A percentile compares a stretch with the other conserved stretches of the same genome.
phyloP scores from a whole-genome alignment of 2,113 vertebrate species.

The Azemiops feae region DNA sequence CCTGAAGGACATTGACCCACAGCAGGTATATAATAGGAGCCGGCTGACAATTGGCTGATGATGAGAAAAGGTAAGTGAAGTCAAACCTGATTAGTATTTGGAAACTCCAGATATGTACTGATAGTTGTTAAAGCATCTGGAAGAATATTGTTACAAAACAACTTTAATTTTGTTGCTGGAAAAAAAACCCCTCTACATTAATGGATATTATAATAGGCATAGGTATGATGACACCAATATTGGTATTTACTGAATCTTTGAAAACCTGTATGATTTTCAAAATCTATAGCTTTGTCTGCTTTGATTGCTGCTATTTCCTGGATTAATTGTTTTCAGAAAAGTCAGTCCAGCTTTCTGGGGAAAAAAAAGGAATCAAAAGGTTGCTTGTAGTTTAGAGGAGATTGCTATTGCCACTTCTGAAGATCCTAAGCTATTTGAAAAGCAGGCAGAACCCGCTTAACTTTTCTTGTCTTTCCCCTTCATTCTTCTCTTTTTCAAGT shows the following conservation, averaged over 20 bases:
- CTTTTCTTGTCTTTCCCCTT: neutral
- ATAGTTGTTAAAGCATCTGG: neutral
- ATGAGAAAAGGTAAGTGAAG: neutral
- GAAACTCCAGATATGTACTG: neutral
- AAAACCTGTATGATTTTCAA: neutral
- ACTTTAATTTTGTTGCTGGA: neutral
- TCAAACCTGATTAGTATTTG: neutral
- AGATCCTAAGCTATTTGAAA: neutral
- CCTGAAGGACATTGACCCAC: neutral
- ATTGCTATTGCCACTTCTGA: neutral
- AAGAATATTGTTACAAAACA: neutral
- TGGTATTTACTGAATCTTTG: neutral
- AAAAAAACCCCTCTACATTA: neutral
- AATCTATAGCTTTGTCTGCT: neutral
- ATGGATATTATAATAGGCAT: neutral
- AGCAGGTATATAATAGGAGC: neutral
- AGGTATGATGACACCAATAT: neutral
- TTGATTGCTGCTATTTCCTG: neutral
- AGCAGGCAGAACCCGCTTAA: neutral
- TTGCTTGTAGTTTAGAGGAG: neutral
- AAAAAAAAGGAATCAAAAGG: neutral
- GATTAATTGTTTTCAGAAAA: neutral
- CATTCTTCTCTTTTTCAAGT: neutral
- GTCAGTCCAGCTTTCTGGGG: neutral
- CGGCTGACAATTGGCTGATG: neutral